Percentiles rank a stretch among this genome's conserved stretches.
phyloP scores from a whole-genome alignment of 2,888 invertebrate genomes.

The Empis stercorea region DNA sequence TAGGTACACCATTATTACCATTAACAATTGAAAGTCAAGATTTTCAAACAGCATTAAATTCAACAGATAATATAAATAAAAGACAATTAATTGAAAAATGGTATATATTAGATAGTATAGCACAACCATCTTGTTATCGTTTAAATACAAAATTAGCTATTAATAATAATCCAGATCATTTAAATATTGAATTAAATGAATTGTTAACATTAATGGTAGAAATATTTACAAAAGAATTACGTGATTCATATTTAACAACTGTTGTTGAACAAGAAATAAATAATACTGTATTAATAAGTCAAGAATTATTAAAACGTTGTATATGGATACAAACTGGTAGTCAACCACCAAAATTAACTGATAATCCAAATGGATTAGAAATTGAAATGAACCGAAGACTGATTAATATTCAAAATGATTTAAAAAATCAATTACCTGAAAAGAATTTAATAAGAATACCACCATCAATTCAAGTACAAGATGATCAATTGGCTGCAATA shows the following conservation, averaged over 20 bases:
- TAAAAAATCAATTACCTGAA: conserved; percentile 60
- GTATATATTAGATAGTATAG: conserved; percentile 53
- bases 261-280: conserved; percentile 75
- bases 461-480: conserved; percentile 28
- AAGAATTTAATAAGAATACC: conserved; percentile 56
- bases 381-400: conserved; percentile 55
- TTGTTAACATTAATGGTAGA: conserved; percentile 56
- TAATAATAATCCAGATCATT: conserved; percentile 33
- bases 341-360: conserved; percentile 38
- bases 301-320: conserved; percentile 64
- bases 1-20: conserved; percentile 64
- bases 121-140: conserved; percentile 64
- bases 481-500: conserved; percentile 39
- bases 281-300: conserved; percentile 66
- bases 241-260: conserved; percentile 68
- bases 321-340: conserved; percentile 64
- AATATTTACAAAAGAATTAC: conserved; percentile 59
- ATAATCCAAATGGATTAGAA: conserved; percentile 43
- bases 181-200: conserved; percentile 45
- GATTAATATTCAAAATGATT: conserved; percentile 55
- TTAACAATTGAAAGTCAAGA: conserved; percentile 67
- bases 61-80: conserved; percentile 46
- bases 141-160: conserved; percentile 39
- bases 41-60: conserved; percentile 60
- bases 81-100: conserved; percentile 51